Base-by-base conservation (phyloP, 2,888 invertebrate genomes). In the Lypha dubia region DNA sequence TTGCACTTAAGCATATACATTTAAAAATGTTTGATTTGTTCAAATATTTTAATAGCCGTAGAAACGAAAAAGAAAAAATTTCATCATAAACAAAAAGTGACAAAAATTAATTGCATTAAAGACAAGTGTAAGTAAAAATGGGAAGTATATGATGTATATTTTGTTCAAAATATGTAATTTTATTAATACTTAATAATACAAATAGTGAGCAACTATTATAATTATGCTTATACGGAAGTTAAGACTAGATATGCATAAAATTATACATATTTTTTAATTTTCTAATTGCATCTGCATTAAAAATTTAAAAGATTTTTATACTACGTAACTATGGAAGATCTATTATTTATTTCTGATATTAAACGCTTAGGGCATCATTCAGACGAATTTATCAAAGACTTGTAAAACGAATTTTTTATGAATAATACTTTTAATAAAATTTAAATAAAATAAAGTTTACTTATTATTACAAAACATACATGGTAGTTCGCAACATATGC, bases 161-260 rank as follows among this genome's bases (percentile, higher is more conserved):
- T 71, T 63, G 32, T 68, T 77, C 4, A 71, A 76, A 71, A 49
- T 71, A 63, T 44, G 28, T 62, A 17, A n/a, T 58, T 77, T 79
- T 73, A 67, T 77, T 83, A 62, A 71, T 84, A 71, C 65, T 53
- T 73, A 65, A 60, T 38, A 58, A 41, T 67, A 71, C 17, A 83
- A 74, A 80, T 71, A 71, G 35, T 80, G 60, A 71, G 76, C 79
- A 76, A 62, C 63, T 51, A 58, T 71, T 11, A 41, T 76, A 65
- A 65, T 38, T 58, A 73, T 71, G 60, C 62, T 68, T 76, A 80
- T 79, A 81, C 84, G 84, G 84, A 84, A 84, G 81, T 79, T 74
- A 70, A 84, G 81, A 81, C 84, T 81, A 84, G 84, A 84, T 84
- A 84, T 84, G 81, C 81, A 84, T 81, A 81, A 74, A 58, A 60